Evolutionary conservation across 2,888 invertebrate genomes (phyloP).

Genomic region (Cerceris ruficornis): DNA sequence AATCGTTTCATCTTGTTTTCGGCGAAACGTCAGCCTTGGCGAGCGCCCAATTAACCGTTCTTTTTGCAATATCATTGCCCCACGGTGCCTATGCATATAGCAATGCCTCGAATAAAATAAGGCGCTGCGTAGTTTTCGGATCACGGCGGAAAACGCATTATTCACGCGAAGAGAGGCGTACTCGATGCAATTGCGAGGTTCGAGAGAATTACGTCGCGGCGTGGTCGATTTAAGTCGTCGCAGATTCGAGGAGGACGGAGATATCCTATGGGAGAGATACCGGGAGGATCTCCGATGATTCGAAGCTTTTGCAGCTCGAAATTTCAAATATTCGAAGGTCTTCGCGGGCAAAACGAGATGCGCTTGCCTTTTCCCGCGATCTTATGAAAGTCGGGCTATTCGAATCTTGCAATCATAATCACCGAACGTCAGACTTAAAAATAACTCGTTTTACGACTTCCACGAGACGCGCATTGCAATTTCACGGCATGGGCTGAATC

Average conservation of each 20-base stretch:
- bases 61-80: slow-evolving; percentile 54
- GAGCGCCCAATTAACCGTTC: slow-evolving; percentile 53
- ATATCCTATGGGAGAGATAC: too few species aligned
- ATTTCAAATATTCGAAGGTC: too few species aligned
- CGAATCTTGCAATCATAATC: slow-evolving; percentile 23
- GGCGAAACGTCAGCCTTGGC: slow-evolving; percentile 49
- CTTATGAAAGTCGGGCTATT: slow-evolving; percentile 25
- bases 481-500: background rate
- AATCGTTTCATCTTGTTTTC: slow-evolving; percentile 36
- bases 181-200: background rate
- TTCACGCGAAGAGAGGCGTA: slow-evolving; percentile 2
- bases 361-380: slow-evolving; percentile 27
- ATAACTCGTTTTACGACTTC: slow-evolving; percentile 30
- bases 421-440: slow-evolving; percentile 27
- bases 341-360: slow-evolving; percentile 2
- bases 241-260: too few species aligned
- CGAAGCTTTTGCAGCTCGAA: too few species aligned
- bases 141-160: slow-evolving; percentile 10
- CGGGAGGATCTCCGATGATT: too few species aligned
- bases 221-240: too few species aligned
- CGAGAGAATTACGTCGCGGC: background rate
- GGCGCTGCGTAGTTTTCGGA: slow-evolving; percentile 38
- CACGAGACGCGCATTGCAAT: background rate
- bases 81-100: slow-evolving; percentile 7
- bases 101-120: slow-evolving; percentile 35